Conservation (phyloP, 2,113 vertebrate genomes). For the Ochotona curzoniae region DNA sequence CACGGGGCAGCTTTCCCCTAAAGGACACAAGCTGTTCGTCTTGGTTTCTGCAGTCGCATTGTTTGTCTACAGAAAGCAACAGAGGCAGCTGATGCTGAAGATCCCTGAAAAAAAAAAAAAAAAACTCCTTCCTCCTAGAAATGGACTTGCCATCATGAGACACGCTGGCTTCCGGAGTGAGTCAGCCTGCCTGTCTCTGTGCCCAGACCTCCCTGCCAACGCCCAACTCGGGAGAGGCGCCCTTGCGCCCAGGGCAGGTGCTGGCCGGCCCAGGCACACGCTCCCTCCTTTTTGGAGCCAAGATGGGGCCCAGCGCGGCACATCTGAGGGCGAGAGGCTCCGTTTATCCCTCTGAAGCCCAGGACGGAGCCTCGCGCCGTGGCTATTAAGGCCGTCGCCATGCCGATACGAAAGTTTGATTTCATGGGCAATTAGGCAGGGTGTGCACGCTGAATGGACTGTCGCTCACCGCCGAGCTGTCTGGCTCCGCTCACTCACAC, state of each 20-base stretch:
- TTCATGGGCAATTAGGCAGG: slow-evolving; percentile 73
- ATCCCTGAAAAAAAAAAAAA: not conserved
- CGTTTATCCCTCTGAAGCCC: accelerated
- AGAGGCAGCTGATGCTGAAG: accelerated
- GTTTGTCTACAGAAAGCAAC: not conserved
- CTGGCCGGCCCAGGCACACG: not conserved
- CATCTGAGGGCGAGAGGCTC: accelerated
- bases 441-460: slow-evolving; percentile 69
- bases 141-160: accelerated
- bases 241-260: not conserved
- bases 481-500: slow-evolving; percentile 29
- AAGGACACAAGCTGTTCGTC: not conserved
- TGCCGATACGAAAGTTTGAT: slow-evolving; percentile 28
- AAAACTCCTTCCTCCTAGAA: accelerated
- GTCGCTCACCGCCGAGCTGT: slow-evolving; percentile 56
- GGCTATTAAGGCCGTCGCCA: not conserved
- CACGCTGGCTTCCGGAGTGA: not conserved
- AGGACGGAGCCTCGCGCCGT: accelerated
- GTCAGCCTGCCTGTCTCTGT: not conserved
- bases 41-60: not conserved
- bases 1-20: not conserved
- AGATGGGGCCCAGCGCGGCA: not conserved
- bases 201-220: not conserved
- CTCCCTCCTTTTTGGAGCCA: not conserved
- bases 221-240: accelerated